Evolutionary conservation across 2,888 invertebrate species (phyloP), one percentile per base, ranked within the genome.

Genomic region (Agonum fuliginosum): DNA sequence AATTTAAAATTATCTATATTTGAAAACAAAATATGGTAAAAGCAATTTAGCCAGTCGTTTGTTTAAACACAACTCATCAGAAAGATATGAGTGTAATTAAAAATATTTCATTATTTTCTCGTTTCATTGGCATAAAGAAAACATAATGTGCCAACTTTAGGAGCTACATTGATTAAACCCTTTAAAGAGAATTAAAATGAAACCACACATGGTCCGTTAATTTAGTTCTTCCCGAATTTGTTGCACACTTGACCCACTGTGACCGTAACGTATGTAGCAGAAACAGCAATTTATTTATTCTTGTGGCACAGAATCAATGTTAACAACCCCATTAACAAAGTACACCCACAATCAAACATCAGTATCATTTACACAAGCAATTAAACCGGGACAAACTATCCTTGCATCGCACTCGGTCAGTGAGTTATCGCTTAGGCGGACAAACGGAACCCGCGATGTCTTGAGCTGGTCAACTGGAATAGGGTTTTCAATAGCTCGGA

Each of bases 311-410:
- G 43, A 62, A 73, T 73, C 62, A 58, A 73, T 73, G 73, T 62
- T 62, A 73, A 41, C 73, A 73, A 58, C 43, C 58, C 73, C 54
- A 73, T 73, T 73, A 73, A 43, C 51, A 37, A 73, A 62, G 37
- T 54, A 54, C 72, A 72, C 72, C 72, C 72, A 72, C 72, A 72
- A 73, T 73, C 73, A 41, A 43, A 43, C 62, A 73, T 73, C 62
- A 73, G 43, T 73, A 73, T 62, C 73, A 73, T 73, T 73, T 73
- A 73, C 62, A 73, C 73, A 62, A 62, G 62, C 62, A 73, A 73
- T 73, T 73, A 73, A 73, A 73, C 43, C 37, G 22, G 8, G 30
- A 73, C 73, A 73, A 73, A 58, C 58, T 62, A 73, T 41, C 62
- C 62, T 73, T 62, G 41, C 14, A 73, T 73, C 43, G 27, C 62